Evolutionary conservation across 2,113 vertebrate species (phyloP).

Genomic region (Xenopus borealis): DNA sequence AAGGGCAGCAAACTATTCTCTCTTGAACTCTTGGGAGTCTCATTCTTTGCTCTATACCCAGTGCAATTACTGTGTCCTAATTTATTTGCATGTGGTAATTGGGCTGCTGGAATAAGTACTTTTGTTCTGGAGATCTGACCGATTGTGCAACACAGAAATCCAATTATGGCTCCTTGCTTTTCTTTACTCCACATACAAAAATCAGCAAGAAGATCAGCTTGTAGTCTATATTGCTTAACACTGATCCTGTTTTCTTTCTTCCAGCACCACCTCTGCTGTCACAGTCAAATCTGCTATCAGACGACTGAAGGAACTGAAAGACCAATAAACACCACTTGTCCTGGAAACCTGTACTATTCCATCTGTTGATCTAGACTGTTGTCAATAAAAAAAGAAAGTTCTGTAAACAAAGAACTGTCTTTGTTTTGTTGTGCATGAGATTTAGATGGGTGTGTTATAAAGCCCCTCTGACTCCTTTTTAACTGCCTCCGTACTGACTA

Average conservation of each 20-base stretch:
- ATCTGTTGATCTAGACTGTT: conserved; percentile 14
- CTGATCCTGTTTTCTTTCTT: conserved; percentile 47
- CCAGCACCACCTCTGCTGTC: conserved; percentile 95
- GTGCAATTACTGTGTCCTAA: conserved; percentile 6
- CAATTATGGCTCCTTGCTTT: neutral
- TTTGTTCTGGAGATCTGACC: neutral
- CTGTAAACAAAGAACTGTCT: conserved; percentile 16
- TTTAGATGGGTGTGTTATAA: no score
- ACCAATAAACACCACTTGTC: conserved; percentile 78
- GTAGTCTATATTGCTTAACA: neutral
- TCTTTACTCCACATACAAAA: neutral
- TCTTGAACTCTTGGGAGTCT: neutral
- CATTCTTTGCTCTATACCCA: neutral
- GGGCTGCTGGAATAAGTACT: neutral
- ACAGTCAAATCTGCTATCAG: conserved; percentile 98
- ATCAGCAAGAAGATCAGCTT: neutral
- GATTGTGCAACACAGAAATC: neutral
- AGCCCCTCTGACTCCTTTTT: no score
- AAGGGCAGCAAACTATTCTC: neutral
- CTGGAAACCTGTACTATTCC: neutral
- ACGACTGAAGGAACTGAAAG: conserved; percentile 96
- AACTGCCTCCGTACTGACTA: no score
- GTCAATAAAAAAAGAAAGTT: conserved; percentile 34
- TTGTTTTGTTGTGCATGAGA: no score
- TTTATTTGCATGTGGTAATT: conserved; percentile 22